phyloP scores from a whole-genome alignment of 2,797 vertebrate species.

The Stomatorhinus walkeri region DNA sequence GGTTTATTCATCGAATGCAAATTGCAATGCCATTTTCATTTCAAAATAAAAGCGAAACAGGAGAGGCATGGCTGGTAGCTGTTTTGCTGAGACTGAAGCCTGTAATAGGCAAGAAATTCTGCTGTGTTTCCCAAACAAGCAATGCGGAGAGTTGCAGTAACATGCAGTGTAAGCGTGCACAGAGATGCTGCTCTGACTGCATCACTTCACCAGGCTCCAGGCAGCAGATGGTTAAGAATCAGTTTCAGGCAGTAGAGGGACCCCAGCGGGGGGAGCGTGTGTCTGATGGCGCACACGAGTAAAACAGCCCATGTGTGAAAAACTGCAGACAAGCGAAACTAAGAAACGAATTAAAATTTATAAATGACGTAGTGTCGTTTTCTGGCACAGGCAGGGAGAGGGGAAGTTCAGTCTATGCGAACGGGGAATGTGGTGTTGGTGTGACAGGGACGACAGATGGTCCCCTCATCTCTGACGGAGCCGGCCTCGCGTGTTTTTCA shows the following conservation, averaged over 20 bases:
- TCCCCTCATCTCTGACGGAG: background rate
- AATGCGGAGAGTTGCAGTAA: background rate
- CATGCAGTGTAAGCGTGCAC: background rate
- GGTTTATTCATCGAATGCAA: slow-evolving; percentile 23
- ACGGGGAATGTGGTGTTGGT: background rate
- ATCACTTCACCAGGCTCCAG: background rate
- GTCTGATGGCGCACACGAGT: background rate
- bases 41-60: slow-evolving; percentile 16
- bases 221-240: slow-evolving; percentile 11
- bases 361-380: background rate
- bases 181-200: background rate
- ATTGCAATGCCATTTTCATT: slow-evolving; percentile 14
- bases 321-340: slow-evolving; percentile 5
- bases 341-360: slow-evolving; percentile 9
- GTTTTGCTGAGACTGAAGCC: background rate
- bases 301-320: slow-evolving; percentile 5
- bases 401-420: background rate
- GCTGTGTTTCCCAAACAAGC: background rate
- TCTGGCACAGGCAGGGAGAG: background rate
- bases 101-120: background rate
- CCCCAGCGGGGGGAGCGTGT: background rate
- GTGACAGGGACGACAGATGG: slow-evolving; percentile 8
- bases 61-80: background rate
- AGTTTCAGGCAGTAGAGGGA: background rate
- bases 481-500: background rate